Base-by-base conservation (phyloP, 2,797 vertebrate genomes). In the Coranthus polyacanthus region DNA sequence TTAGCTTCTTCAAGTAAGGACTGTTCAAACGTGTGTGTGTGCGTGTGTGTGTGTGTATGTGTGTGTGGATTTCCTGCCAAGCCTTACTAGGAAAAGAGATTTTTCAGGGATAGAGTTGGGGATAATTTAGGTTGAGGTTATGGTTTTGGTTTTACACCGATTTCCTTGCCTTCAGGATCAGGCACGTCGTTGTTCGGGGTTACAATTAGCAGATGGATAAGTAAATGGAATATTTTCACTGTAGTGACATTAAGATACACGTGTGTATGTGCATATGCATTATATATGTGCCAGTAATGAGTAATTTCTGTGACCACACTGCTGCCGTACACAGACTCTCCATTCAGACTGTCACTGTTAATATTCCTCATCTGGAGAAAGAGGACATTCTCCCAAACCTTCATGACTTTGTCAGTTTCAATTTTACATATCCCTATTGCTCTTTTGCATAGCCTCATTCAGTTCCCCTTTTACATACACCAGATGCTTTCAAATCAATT, bases 331-430 rank as follows among this genome's bases (percentile, higher is more conserved):
- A 86, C 78, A 85, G 78, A 78, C 74, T 74, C 79, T 85, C 79
- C 72, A 78, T 84, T 85, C 79, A 85, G 70, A 49, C 72, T 72
- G 85, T 84, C 86, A 79, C 39, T 68, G 72, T 77, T 81, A 77
- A 90, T 86, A 78, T 66, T 58, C 66, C 65, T 85, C 84, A 68
- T 62, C 43, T 0, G 6, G 42, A 65, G 38, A 69, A 56, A 56
- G 50, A 68, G 68, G 81, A 86, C 84, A 44, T 74, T 80, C 64
- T 82, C 72, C 69, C 49, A 57, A 82, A 79, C 79, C 70, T 57
- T 82, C 63, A 62, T 49, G 85, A 83, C 83, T 86, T 83, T 86
- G 84, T 88, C 84, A 78, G 68, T 80, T 88, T 78, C 72, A 80
- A 74, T 84, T 89, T 86, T 75, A 82, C 82, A 88, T 86, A 72